phyloP scores from a whole-genome alignment of 1,140 invertebrate species.

The Drosophila seguyi region DNA sequence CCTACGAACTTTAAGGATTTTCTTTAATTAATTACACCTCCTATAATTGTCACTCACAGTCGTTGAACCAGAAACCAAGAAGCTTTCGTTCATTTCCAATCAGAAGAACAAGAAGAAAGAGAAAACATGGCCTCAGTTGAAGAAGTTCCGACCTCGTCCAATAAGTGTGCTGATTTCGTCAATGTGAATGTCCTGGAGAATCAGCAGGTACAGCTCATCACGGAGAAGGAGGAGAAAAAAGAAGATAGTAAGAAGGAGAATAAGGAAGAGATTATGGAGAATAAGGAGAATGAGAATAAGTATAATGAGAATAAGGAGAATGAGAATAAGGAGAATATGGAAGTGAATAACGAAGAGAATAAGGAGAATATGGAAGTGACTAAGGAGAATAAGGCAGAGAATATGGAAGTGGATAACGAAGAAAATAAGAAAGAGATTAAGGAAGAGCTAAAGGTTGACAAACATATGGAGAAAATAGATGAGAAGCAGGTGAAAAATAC shows the following conservation, averaged over 20 bases:
- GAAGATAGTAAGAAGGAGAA: too few species aligned
- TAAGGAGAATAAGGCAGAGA: too few species aligned
- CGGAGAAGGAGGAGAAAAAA: not conserved
- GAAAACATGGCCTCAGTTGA: constrained; percentile 82
- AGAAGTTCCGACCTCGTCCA: constrained; percentile 85
- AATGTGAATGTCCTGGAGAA: constrained; percentile 73
- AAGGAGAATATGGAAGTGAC: too few species aligned
- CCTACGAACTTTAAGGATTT: not conserved
- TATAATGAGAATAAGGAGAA: too few species aligned
- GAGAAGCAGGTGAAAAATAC: too few species aligned
- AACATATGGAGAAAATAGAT: too few species aligned
- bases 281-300: too few species aligned
- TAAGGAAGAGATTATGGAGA: too few species aligned
- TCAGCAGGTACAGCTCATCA: constrained; percentile 7
- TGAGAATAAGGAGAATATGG: not conserved
- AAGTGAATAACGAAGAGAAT: not conserved
- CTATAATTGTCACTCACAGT: constrained; percentile 20
- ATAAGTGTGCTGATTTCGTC: constrained; percentile 76
- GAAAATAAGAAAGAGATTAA: too few species aligned
- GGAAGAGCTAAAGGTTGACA: too few species aligned
- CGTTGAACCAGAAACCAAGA: constrained; percentile 80
- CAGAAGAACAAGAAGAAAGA: constrained; percentile 85
- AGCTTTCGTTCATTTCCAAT: constrained; percentile 84
- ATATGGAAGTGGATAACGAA: too few species aligned
- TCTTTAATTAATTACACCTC: not conserved